Percentiles rank a stretch among this genome's conserved stretches.
Evolutionary conservation across 2,113 vertebrate species (phyloP).

Genomic region (Sterrhoptilus dennistouni): DNA sequence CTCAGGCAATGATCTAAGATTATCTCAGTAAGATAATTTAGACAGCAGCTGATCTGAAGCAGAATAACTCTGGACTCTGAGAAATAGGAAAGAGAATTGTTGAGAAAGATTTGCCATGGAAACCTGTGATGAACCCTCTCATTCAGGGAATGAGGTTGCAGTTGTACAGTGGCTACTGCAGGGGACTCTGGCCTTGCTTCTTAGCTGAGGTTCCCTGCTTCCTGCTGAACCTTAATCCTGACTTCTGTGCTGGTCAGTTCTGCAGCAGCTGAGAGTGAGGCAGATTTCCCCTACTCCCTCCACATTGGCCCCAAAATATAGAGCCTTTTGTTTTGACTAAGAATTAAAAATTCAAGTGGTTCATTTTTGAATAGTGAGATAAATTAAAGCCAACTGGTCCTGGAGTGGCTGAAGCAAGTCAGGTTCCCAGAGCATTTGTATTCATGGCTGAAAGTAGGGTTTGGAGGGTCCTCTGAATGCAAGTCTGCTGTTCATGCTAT

Average conservation of each 20-base stretch:
- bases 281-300: neutral
- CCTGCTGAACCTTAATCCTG: neutral
- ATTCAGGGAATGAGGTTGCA: neutral
- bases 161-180: neutral
- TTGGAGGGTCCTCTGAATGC: neutral
- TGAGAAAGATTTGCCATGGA: neutral
- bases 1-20: neutral
- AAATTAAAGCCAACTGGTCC: constrained; percentile 24
- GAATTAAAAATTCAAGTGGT: constrained; percentile 1
- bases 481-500: neutral
- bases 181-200: neutral
- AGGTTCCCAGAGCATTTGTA: neutral
- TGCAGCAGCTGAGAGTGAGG: neutral
- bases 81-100: neutral
- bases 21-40: neutral
- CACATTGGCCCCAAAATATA: neutral
- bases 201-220: neutral
- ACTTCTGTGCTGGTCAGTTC: neutral
- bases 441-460: neutral
- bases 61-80: neutral
- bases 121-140: neutral
- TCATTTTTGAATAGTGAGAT: neutral
- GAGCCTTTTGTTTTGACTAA: constrained; percentile 5
- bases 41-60: neutral
- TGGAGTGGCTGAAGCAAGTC: neutral